Evolutionary conservation across 2,113 vertebrate species (phyloP).

Genomic region (Tetraodon nigroviridis): DNA sequence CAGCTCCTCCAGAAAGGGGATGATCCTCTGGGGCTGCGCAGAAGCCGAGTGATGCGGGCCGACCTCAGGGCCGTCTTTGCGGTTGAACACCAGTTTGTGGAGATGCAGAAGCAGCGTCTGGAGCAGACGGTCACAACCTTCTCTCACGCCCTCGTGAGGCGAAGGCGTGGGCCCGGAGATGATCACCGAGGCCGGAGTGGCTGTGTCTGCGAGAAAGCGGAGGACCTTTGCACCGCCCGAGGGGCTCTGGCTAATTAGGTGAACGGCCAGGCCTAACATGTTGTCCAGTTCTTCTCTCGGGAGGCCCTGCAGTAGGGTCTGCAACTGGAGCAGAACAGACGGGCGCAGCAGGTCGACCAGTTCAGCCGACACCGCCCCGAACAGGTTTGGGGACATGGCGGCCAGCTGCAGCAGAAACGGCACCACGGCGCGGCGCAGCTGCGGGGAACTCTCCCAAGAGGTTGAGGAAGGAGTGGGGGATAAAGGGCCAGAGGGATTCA

Average conservation of each 20-base stretch:
- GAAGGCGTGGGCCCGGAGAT: constrained; percentile 79
- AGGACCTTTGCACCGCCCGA: constrained; percentile 82
- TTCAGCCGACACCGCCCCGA: constrained; percentile 83
- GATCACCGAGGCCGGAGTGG: constrained; percentile 86
- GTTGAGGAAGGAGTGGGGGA: constrained; percentile 62
- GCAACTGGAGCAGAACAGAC: constrained; percentile 83
- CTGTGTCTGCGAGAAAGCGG: constrained; percentile 85
- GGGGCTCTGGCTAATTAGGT: constrained; percentile 87
- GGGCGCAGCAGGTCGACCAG: constrained; percentile 86
- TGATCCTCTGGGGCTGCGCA: constrained; percentile 65
- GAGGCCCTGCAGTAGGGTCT: constrained; percentile 78
- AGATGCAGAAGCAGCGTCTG: constrained; percentile 87
- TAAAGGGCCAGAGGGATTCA: constrained; percentile 62
- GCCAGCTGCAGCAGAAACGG: constrained; percentile 91
- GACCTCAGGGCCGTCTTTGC: constrained; percentile 65
- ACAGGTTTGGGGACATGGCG: constrained; percentile 84
- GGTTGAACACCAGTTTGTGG: constrained; percentile 87
- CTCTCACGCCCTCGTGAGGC: constrained; percentile 83
- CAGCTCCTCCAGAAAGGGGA: constrained; percentile 88
- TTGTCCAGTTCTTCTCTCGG: constrained; percentile 87
- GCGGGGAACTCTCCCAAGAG: constrained; percentile 73
- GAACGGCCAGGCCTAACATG: constrained; percentile 82
- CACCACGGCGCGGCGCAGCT: constrained; percentile 81
- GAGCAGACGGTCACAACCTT: constrained; percentile 88
- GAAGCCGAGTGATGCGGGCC: constrained; percentile 46